Percentiles rank a stretch among this genome's conserved stretches.
phyloP scores from a whole-genome alignment of 2,888 invertebrate genomes.

The Pollenia amentaria region DNA sequence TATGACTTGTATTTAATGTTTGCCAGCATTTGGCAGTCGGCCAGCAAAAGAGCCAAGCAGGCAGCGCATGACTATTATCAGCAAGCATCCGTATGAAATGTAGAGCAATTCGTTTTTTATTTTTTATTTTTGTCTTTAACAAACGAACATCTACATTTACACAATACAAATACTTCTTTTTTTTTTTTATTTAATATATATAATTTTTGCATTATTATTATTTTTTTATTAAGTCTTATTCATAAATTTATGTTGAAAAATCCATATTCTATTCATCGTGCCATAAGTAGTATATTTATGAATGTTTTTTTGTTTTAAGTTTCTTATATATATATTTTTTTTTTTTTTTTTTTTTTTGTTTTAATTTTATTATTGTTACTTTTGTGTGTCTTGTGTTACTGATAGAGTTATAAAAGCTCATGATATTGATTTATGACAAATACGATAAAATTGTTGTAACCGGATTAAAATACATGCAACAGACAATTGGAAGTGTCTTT shows the following conservation, averaged over 20 bases:
- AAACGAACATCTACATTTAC: constrained; percentile 36
- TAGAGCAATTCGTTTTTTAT: constrained; percentile 3
- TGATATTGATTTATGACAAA: constrained; percentile 73
- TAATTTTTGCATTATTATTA: not conserved
- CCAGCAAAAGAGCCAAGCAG: constrained; percentile 4
- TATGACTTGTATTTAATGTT: constrained; percentile 30
- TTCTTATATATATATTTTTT: not conserved
- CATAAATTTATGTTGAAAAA: not conserved
- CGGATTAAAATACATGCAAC: constrained; percentile 47
- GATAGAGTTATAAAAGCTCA: constrained; percentile 67
- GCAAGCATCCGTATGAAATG: constrained; percentile 35
- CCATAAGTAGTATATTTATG: constrained; percentile 30
- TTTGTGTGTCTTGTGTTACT: constrained; percentile 37
- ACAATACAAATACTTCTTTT: not conserved
- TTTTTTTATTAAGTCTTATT: not conserved
- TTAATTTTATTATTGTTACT: constrained; percentile 8
- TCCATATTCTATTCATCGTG: constrained; percentile 17
- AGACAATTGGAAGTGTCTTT: constrained; percentile 34
- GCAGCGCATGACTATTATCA: not conserved
- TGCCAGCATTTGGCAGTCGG: constrained; percentile 5
- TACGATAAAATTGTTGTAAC: constrained; percentile 64
- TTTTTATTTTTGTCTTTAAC: not conserved
- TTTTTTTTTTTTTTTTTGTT: constrained; percentile 10
- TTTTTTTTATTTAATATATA: not conserved
- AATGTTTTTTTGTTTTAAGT: constrained; percentile 3